phyloP scores from a whole-genome alignment of 2,113 vertebrate species.

The Tragelaphus imberbis region DNA sequence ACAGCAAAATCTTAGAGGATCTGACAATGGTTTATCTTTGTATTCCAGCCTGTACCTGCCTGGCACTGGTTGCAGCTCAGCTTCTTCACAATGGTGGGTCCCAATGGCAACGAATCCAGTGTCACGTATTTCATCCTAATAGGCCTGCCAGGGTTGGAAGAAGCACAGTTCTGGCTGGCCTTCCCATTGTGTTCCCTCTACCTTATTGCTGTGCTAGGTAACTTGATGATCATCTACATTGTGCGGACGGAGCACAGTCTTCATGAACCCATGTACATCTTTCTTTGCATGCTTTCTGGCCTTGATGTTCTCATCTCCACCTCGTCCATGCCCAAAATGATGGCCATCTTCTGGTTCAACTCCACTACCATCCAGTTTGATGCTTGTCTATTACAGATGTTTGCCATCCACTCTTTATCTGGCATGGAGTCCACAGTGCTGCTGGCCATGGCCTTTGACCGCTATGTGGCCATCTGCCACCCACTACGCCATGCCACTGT shows the following conservation, averaged over 20 bases:
- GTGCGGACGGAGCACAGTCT: conserved; percentile 66
- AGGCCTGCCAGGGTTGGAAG: conserved; percentile 73
- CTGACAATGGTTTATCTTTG: conserved; percentile 45
- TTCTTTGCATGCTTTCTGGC: conserved; percentile 71
- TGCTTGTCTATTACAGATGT: conserved; percentile 74
- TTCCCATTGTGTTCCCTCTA: conserved; percentile 69
- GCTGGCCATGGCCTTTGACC: conserved; percentile 74
- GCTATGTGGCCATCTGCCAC: conserved; percentile 73
- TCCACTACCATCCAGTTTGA: conserved; percentile 69
- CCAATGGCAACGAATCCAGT: conserved; percentile 49
- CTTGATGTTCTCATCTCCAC: conserved; percentile 72
- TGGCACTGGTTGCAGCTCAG: neutral
- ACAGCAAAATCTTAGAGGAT: neutral
- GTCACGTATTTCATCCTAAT: conserved; percentile 63
- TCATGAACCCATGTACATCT: conserved; percentile 73
- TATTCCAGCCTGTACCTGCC: conserved; percentile 37
- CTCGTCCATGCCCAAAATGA: conserved; percentile 72
- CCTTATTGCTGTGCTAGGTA: conserved; percentile 71
- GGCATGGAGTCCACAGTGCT: conserved; percentile 73
- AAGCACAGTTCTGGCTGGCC: conserved; percentile 70
- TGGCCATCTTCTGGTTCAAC: conserved; percentile 74
- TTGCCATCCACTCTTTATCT: conserved; percentile 73
- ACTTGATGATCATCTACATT: conserved; percentile 68
- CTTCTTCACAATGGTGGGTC: conserved; percentile 51
- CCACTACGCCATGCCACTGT: conserved; percentile 70